phyloP scores from a whole-genome alignment of 2,888 invertebrate genomes.

The Tuta absoluta region DNA sequence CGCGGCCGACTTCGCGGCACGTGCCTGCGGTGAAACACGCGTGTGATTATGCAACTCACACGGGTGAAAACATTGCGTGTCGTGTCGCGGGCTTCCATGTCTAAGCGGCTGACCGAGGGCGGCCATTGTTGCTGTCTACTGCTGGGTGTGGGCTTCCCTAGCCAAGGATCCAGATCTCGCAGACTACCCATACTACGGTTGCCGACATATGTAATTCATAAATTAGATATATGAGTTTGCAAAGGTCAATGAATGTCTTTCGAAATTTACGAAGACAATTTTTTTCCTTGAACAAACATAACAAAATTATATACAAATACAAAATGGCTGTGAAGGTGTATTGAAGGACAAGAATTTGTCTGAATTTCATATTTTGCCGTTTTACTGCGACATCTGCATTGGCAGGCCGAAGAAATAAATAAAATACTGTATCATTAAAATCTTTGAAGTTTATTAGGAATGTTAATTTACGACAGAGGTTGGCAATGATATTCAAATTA shows the following conservation, averaged over 20 bases:
- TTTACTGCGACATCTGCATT: too few species aligned
- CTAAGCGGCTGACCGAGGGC: not conserved
- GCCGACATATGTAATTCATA: not conserved
- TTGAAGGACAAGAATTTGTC: slow-evolving; percentile 1
- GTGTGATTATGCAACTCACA: slow-evolving; percentile 58
- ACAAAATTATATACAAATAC: not conserved
- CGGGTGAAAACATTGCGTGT: slow-evolving; percentile 53
- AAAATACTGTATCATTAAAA: not conserved
- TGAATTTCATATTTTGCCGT: too few species aligned
- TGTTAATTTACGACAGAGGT: slow-evolving; percentile 34
- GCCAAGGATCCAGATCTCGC: not conserved
- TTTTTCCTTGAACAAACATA: not conserved
- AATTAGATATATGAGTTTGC: not conserved
- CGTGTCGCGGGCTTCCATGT: not conserved
- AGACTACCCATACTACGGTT: not conserved
- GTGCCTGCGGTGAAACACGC: slow-evolving; percentile 50
- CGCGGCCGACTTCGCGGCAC: slow-evolving; percentile 30
- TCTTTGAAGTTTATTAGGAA: slow-evolving; percentile 37
- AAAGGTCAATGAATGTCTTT: not conserved
- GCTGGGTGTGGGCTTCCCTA: not conserved
- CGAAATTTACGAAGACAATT: not conserved
- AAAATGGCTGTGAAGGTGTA: not conserved
- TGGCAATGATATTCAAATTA: not conserved
- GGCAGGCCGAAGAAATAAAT: not conserved
- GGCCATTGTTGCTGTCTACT: not conserved